Evolutionary conservation across 2,113 vertebrate genomes (phyloP), one percentile per base, ranked within the genome.

Genomic region (Zingel zingel): DNA sequence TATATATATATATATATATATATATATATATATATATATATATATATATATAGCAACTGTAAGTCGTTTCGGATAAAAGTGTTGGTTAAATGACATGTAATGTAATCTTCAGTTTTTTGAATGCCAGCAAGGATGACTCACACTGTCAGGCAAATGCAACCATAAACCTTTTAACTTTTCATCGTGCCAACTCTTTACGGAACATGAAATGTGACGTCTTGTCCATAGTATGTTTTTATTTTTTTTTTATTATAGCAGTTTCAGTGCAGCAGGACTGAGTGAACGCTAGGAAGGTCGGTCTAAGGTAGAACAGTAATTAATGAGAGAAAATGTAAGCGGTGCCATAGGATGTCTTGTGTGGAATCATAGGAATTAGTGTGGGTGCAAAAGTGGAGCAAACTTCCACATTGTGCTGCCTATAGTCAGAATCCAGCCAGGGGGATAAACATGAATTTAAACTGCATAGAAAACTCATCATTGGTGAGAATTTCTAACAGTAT

Each of bases 91-190:
- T 43, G 39, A 43, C 39, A 43, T 43, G 39, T 43, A 11, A 43
- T 33, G 33, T 33, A 33, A 33, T 43, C 23, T 23, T 56, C 10
- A 13, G n/a, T n/a, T 56, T 56, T 65, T 6, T 66, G 18, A 74
- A 57, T 27, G 16, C 45, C 63, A 53, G 63, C 27, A 66, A 45
- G 33, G 30, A 66, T 59, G 53, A 73, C 30, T 77, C 61, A 66
- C 53, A 23, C n/a, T 23, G 48, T 68, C 33, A 45, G 16, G 21
- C 21, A 58, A 69, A 53, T 80, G 56, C 9, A 63, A n/a, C 21
- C 56, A 68, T 83, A 74, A 84, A 77, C 57, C 33, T 33, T 33
- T 33, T 33, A 33, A 6, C 33, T 33, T 33, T 33, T 33, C 33
- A 33, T 33, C n/a, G 69, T 2, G 5, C 0, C n/a, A 39, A 33